Evolutionary conservation across 2,797 vertebrate genomes (phyloP), one percentile per base, ranked within the genome.

Genomic region (Acridotheres tristis): DNA sequence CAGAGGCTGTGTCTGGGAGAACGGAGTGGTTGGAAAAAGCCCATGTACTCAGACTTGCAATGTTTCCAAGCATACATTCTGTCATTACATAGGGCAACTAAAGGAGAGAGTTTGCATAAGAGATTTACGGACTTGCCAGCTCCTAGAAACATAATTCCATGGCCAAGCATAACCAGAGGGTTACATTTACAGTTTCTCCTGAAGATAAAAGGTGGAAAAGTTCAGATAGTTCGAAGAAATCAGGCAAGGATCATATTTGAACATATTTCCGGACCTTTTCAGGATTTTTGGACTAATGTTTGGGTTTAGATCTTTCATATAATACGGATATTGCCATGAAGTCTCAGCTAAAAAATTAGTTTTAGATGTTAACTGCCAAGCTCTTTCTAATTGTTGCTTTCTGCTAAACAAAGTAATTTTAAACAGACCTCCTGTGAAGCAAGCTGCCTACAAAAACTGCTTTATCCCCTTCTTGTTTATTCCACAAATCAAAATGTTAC

Each of bases 361-460:
- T 62, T 65, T 75, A 42, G 36, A 82, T 82, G n/a, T 85, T 78
- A 79, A 58, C 43, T 83, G 29, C 34, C 25, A 50, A 80, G 89
- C 61, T 73, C 61, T 75, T 95, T 81, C 48, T 85, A 77, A 45
- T 66, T 82, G 45, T 67, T 88, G 42, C 8, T 45, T 63, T 93
- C 89, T 91, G 65, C 34, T 89, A 57, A 87, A 76, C 61, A 55
- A 87, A 87, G 22, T 72, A n/a, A 53, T 86, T 91, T 74, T 86
- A 69, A 91, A 54, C 40, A 75, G 88, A 65, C 68, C 34, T 94
- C 73, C 69, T 51, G 10, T n/a, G 15, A 61, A 74, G 82, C 45
- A 83, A 83, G 38, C 79, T 53, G 13, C 57, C 89, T 32, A 19
- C 53, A 34, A 1, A 38, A 55, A 65, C 38, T 65, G 20, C 50